Percentiles rank a stretch among this genome's conserved stretches.
phyloP scores from a whole-genome alignment of 2,797 vertebrate species.

The Champsocephalus gunnari region DNA sequence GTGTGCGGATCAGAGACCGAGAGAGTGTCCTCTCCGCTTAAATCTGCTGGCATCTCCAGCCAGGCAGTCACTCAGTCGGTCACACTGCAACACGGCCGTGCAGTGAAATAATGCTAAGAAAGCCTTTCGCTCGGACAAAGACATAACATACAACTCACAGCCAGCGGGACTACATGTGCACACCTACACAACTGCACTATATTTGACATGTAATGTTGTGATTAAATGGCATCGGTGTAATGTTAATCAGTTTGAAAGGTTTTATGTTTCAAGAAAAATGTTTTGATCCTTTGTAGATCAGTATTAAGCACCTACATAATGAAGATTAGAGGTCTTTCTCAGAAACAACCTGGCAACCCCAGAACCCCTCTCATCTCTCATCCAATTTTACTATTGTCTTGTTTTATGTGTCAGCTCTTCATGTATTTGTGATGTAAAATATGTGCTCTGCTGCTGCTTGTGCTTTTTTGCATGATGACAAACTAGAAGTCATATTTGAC shows the following conservation, averaged over 20 bases:
- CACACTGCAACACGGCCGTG: slow-evolving; percentile 30
- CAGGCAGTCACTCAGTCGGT: slow-evolving; percentile 38
- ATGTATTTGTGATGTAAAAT: background rate
- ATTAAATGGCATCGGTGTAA: background rate
- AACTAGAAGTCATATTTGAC: background rate
- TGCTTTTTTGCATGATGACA: slow-evolving; percentile 24
- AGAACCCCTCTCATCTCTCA: no score
- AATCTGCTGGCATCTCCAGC: slow-evolving; percentile 67
- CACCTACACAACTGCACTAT: background rate
- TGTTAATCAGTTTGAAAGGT: background rate
- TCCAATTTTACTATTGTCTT: no score
- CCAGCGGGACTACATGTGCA: background rate
- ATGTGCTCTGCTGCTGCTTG: background rate
- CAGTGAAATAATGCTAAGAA: slow-evolving; percentile 38
- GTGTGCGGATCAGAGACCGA: slow-evolving; percentile 67
- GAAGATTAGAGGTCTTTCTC: background rate
- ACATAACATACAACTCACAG: slow-evolving; percentile 11
- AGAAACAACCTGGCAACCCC: background rate
- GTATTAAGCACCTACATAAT: background rate
- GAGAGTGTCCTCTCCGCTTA: slow-evolving; percentile 58
- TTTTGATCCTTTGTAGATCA: background rate
- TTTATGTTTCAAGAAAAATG: background rate
- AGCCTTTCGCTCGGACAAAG: slow-evolving; percentile 11
- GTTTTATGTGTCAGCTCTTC: background rate
- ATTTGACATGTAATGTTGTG: background rate